phyloP scores from a whole-genome alignment of 2,888 invertebrate genomes.

The Tridacna crocea region DNA sequence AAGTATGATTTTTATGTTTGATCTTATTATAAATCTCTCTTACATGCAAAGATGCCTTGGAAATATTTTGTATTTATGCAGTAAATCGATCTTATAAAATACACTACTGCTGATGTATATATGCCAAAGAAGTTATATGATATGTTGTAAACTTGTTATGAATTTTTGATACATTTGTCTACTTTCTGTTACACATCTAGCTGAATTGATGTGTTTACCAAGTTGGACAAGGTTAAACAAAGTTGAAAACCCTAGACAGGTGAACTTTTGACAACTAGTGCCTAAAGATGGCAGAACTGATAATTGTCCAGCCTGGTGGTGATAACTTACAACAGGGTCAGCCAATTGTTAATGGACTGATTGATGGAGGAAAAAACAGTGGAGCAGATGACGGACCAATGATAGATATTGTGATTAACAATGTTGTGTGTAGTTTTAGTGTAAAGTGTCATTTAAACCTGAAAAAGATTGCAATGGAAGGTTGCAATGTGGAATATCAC shows the following conservation, averaged over 20 bases:
- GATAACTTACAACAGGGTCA: background rate
- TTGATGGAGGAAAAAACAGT: background rate
- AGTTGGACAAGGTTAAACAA: background rate
- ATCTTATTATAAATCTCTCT: no score
- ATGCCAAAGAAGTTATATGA: no score
- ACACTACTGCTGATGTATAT: no score
- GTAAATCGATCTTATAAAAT: no score
- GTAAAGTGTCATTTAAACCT: slow-evolving; percentile 98
- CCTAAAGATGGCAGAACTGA: slow-evolving; percentile 8
- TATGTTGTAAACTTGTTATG: no score
- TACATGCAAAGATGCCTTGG: no score
- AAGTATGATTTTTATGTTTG: no score
- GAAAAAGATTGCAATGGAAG: slow-evolving; percentile 95
- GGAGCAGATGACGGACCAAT: slow-evolving; percentile 35
- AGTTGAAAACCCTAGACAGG: background rate
- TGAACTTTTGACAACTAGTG: background rate
- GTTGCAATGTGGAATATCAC: slow-evolving; percentile 96
- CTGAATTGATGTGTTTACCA: background rate
- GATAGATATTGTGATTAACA: slow-evolving; percentile 96
- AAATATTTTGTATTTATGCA: no score
- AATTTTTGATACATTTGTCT: no score
- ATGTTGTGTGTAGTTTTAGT: slow-evolving; percentile 98
- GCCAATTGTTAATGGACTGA: slow-evolving; percentile 16
- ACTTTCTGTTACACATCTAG: no score
- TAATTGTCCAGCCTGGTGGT: slow-evolving; percentile 4